phyloP scores from a whole-genome alignment of 2,888 invertebrate species.

The Chloromyia formosa region DNA sequence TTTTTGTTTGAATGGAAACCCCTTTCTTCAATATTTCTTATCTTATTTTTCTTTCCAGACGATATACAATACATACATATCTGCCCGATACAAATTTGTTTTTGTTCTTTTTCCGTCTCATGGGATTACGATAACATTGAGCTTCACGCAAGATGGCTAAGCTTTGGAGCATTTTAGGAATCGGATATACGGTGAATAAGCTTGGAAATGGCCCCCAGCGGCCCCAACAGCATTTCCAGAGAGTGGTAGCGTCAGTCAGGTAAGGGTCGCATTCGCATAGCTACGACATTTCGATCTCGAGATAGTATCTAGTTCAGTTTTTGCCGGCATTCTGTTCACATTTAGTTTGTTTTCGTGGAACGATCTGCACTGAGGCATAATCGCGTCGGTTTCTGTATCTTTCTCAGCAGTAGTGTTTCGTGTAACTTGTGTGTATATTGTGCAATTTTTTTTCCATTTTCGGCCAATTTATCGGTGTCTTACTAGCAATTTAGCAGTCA shows the following conservation, averaged over 20 bases:
- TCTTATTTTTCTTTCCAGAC: neutral
- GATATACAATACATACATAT: neutral
- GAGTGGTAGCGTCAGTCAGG: neutral
- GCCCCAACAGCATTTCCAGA: neutral
- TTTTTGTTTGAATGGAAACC: too few relatives aligned
- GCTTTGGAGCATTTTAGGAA: neutral
- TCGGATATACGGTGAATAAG: neutral
- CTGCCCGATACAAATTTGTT: neutral
- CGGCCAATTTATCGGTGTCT: too few relatives aligned
- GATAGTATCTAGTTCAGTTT: neutral
- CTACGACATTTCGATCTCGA: neutral
- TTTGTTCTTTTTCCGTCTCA: neutral
- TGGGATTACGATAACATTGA: neutral
- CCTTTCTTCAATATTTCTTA: too few relatives aligned
- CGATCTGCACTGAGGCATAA: too few relatives aligned
- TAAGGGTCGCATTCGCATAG: neutral
- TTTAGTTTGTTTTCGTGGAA: neutral
- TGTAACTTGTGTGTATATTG: too few relatives aligned
- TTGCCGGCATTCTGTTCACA: neutral
- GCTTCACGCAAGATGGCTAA: constrained; percentile 4
- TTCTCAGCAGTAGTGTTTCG: too few relatives aligned
- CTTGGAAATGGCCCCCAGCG: neutral
- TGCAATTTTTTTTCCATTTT: too few relatives aligned
- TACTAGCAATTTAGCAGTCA: too few relatives aligned
- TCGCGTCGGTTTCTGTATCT: too few relatives aligned